These are phyloP conservation scores for Sesamia nonagrioides DNA, from an alignment of 1,140 invertebrate species.

Conservation along the genomic window DNA sequence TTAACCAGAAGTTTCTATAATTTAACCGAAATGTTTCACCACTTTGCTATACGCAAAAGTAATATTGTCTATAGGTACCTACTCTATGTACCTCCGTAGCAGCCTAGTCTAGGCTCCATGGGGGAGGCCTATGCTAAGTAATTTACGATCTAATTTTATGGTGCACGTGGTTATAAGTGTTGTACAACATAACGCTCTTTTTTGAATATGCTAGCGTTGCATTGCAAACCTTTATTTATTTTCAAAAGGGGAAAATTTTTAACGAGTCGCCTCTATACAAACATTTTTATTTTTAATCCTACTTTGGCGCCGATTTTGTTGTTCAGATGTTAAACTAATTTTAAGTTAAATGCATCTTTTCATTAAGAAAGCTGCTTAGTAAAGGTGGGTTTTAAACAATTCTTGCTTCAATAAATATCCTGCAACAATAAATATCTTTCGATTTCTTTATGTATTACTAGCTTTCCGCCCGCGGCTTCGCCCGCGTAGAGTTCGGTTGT, in stretches of 20 bases:
- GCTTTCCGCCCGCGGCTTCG: no score
- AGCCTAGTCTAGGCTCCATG: not conserved
- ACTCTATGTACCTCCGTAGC: not conserved
- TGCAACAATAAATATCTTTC: no score
- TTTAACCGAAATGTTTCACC: no score
- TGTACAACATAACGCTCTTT: slow-evolving; percentile 22
- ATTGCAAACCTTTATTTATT: not conserved
- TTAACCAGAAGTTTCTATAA: no score
- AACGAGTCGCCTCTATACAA: not conserved
- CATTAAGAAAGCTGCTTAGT: no score
- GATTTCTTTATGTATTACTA: no score
- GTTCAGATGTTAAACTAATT: no score
- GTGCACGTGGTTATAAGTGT: slow-evolving; percentile 13
- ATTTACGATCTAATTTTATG: slow-evolving; percentile 29
- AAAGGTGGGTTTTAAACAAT: no score
- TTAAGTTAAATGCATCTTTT: no score
- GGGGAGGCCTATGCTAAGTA: not conserved
- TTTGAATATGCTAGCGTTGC: not conserved
- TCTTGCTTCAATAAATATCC: no score
- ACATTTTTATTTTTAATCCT: not conserved
- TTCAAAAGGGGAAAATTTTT: not conserved
- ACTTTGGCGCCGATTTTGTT: no score
- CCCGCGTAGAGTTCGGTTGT: no score
- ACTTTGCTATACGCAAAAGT: not conserved
- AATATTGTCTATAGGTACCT: not conserved